A percentile compares a stretch with the other conserved stretches of the same genome.
These are phyloP conservation scores for Myiagra hebetior DNA, from an alignment of 2,113 vertebrate species.

Conservation along the genomic window DNA sequence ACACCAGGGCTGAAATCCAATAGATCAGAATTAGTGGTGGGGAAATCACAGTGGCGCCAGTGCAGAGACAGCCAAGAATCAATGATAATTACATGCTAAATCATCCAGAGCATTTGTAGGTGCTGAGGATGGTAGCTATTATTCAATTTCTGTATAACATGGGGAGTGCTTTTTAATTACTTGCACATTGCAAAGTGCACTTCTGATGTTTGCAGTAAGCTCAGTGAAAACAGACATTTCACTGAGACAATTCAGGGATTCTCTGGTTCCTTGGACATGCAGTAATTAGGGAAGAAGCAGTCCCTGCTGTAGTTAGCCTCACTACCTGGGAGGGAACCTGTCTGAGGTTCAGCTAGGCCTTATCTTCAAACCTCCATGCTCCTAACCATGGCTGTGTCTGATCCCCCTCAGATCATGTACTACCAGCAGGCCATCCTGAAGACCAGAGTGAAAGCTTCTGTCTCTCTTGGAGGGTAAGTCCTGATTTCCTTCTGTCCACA, in stretches of 20 bases:
- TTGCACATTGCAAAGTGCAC: neutral
- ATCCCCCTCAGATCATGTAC: slow-evolving; percentile 87
- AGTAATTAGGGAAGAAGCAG: neutral
- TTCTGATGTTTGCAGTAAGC: neutral
- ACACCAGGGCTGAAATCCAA: neutral
- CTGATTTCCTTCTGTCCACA: slow-evolving; percentile 15
- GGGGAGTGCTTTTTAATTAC: slow-evolving; percentile 17
- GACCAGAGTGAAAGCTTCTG: slow-evolving; percentile 93
- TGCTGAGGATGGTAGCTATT: neutral
- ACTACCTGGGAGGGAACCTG: neutral
- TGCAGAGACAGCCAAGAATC: neutral
- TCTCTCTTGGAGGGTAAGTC: slow-evolving; percentile 92
- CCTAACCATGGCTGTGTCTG: neutral
- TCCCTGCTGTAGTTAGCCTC: neutral
- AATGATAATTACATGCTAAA: slow-evolving; percentile 26
- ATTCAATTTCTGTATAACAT: neutral
- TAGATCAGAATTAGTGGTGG: neutral
- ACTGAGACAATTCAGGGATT: neutral
- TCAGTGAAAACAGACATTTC: neutral
- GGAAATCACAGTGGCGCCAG: neutral
- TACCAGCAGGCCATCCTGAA: slow-evolving; percentile 90
- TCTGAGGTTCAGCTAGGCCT: neutral
- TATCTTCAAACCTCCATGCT: neutral
- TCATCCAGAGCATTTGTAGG: slow-evolving; percentile 5
- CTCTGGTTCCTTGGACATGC: neutral